These are phyloP conservation scores for Sapajus apella DNA, from an alignment of 2,113 vertebrate species.

Conservation along the genomic window DNA sequence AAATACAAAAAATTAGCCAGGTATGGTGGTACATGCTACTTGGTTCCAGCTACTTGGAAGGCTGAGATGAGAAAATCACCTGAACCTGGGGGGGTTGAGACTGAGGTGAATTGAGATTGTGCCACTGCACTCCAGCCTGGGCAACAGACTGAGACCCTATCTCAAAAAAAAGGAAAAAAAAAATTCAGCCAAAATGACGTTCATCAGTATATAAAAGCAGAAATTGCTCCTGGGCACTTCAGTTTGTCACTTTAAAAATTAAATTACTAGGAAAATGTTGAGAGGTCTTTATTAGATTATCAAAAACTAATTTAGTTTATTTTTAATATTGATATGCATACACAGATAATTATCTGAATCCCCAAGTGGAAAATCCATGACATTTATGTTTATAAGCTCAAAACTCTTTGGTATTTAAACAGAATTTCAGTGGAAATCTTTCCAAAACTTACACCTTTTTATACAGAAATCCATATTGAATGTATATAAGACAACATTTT, in stretches of 20 bases:
- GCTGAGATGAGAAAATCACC: too few species aligned
- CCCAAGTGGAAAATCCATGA: not conserved
- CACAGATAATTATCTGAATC: conserved; percentile 15
- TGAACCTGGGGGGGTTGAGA: too few species aligned
- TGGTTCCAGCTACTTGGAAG: too few species aligned
- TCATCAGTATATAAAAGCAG: not conserved
- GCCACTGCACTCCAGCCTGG: too few species aligned
- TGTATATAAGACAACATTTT: not conserved
- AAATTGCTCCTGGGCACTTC: not conserved
- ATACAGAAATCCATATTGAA: conserved; percentile 10
- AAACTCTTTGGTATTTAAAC: not conserved
- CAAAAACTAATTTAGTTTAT: not conserved
- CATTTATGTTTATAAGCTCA: conserved; percentile 34
- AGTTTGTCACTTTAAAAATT: not conserved
- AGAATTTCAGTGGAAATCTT: conserved; percentile 11
- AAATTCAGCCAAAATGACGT: not conserved
- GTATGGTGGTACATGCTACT: too few species aligned
- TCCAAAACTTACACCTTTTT: conserved; percentile 46
- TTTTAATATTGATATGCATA: conserved; percentile 17
- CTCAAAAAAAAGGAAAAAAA: not conserved
- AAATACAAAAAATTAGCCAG: too few species aligned
- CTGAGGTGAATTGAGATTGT: too few species aligned
- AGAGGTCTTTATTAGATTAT: not conserved
- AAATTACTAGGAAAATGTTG: conserved; percentile 20
- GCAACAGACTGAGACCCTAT: too few species aligned